Percentiles rank a stretch among this genome's conserved stretches.
These are phyloP conservation scores for Panurus biarmicus DNA, from an alignment of 2,113 vertebrate genomes.

Conservation along the genomic window DNA sequence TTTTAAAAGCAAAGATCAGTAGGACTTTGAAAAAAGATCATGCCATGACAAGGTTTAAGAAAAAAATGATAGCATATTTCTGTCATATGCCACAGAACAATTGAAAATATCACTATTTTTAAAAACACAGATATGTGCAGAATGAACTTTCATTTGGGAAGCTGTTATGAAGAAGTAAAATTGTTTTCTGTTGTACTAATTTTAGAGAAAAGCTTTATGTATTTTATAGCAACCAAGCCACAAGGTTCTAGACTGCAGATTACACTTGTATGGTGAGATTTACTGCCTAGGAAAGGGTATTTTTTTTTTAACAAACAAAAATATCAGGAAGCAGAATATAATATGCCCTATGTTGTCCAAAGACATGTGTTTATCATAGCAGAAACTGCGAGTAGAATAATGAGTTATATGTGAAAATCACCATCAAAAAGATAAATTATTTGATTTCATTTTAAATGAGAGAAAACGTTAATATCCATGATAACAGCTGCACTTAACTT, in stretches of 20 bases:
- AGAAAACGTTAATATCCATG: background rate
- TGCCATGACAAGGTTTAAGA: background rate
- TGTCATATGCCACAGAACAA: background rate
- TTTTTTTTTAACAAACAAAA: background rate
- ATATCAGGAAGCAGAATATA: background rate
- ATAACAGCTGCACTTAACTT: background rate
- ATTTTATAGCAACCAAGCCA: background rate
- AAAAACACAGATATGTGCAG: background rate
- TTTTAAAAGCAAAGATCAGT: background rate
- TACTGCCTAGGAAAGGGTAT: background rate
- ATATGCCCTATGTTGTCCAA: background rate
- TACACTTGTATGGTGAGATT: background rate
- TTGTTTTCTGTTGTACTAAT: background rate
- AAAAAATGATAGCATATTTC: background rate
- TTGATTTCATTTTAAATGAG: background rate
- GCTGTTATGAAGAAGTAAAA: background rate
- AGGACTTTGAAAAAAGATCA: background rate
- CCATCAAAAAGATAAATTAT: background rate
- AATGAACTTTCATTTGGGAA: background rate
- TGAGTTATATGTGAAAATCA: background rate
- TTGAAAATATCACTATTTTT: background rate
- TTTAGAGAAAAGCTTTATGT: background rate
- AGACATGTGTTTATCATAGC: background rate
- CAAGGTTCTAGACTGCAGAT: background rate
- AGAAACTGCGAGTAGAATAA: background rate